These are phyloP conservation scores for Desmodus rotundus DNA, from an alignment of 2,113 vertebrate species.

Conservation along the genomic window DNA sequence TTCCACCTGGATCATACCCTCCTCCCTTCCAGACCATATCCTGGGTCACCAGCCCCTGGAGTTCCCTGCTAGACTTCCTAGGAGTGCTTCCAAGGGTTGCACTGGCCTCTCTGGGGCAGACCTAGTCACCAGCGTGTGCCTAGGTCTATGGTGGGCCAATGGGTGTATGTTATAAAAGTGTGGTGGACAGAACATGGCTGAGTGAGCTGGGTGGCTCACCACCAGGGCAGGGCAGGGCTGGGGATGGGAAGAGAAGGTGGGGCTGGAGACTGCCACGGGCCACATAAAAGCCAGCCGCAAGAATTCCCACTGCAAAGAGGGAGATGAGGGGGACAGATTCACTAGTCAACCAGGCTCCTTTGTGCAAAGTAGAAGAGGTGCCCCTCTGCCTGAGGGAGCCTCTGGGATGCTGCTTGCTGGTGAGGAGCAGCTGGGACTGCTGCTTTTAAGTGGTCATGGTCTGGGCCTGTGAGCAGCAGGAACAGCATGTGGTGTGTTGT, in stretches of 20 bases:
- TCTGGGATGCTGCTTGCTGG: rapidly evolving
- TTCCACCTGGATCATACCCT: rapidly evolving
- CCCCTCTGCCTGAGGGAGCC: not conserved
- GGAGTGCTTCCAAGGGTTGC: not conserved
- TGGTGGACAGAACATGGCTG: not conserved
- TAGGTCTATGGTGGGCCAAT: not conserved
- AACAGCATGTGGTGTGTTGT: not conserved
- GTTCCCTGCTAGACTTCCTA: not conserved
- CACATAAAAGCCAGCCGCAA: not conserved
- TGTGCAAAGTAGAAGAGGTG: not conserved
- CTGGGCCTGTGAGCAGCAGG: not conserved
- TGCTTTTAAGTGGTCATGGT: not conserved
- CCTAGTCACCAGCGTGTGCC: not conserved
- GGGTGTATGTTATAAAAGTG: not conserved
- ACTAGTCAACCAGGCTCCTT: too few relatives aligned
- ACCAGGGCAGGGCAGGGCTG: not conserved
- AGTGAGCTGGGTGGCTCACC: not conserved
- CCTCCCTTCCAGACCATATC: not conserved
- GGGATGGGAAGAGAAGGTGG: too few relatives aligned
- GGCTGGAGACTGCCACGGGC: not conserved
- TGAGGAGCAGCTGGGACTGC: not conserved
- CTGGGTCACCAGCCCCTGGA: not conserved
- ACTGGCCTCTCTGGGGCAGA: not conserved
- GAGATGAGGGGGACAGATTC: not conserved
- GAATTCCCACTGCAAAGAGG: rapidly evolving